Evolutionary conservation across 2,888 invertebrate genomes (phyloP), one percentile per base, ranked within the genome.

Genomic region (Drosophila eohydei): DNA sequence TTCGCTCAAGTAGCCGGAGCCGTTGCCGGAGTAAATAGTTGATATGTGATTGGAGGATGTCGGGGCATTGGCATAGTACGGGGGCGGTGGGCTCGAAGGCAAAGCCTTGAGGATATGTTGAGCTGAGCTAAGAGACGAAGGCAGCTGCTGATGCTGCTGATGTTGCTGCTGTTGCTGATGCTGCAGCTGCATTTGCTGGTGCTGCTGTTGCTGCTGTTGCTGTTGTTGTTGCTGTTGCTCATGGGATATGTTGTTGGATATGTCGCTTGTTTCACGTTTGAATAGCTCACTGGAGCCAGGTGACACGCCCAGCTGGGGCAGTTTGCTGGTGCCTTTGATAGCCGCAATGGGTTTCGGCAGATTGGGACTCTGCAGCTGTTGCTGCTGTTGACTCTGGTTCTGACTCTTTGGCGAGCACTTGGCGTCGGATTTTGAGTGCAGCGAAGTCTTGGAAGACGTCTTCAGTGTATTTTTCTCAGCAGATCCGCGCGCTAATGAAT

Each of bases 261-360:
- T 91, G 93, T 92, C 92, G 93, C 94, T 94, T 92, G 94, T 93
- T 94, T 94, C 93, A 92, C 93, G 93, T 93, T 92, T 93, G 1
- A 91, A 70, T 43, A 82, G 76, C 16, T 59, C 87, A 57, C n/a
- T 87, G 21, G 65, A 43, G 5, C 66, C 59, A n/a, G 63, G 14
- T 7, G 57, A n/a, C 26, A 44, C 43, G 83, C 91, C 94, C 94
- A 77, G 94, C 94, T 76, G 95, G 93, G 84, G 95, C 94, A 93
- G 80, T 93, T 97, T 97, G 73, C 96, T 96, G 30, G 97, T 97
- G 74, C 97, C 98, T 94, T 98, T 98, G 36, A 98, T 97, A 65
- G 97, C 97, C 9, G 97, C 97, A 48, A 97, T 97, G 2, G 98
- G 98, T 92, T 98, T 98, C 0, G 98, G 97, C 82, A 98, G 96